Evolutionary conservation across 1,140 invertebrate species (phyloP).

Genomic region (Myzus persicae): DNA sequence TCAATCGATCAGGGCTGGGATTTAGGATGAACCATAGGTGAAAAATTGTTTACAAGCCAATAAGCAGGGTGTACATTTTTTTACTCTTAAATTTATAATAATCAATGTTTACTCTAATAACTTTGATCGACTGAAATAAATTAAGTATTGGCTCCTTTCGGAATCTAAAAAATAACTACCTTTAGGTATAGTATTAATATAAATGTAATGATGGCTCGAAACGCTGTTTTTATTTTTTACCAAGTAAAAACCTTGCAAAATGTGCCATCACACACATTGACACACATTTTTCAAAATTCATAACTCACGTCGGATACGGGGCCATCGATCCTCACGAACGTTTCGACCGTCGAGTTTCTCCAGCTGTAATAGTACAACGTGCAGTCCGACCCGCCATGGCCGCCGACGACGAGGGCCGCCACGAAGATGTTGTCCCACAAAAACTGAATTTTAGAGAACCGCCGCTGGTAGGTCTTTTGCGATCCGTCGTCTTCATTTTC

Average conservation of each 20-base stretch:
- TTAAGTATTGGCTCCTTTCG: too few species aligned
- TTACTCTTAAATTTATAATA: too few species aligned
- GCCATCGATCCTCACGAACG: slow-evolving; percentile 72
- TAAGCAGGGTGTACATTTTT: too few species aligned
- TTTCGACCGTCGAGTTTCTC: slow-evolving; percentile 84
- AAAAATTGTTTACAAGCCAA: too few species aligned
- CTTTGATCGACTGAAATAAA: too few species aligned
- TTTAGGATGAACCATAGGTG: too few species aligned
- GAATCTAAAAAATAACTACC: too few species aligned
- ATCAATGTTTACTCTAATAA: too few species aligned
- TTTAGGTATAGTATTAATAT: too few species aligned
- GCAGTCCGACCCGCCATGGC: slow-evolving; percentile 78
- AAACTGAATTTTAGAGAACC: slow-evolving; percentile 77
- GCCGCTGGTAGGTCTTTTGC: slow-evolving; percentile 61
- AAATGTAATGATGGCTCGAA: too few species aligned
- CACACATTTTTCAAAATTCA: neutral
- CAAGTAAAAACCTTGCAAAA: too few species aligned
- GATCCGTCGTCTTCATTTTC: neutral
- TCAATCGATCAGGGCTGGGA: neutral
- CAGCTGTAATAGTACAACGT: slow-evolving; percentile 81
- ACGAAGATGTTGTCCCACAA: slow-evolving; percentile 81
- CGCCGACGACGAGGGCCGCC: slow-evolving; percentile 77
- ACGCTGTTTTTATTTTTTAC: too few species aligned
- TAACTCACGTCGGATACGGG: slow-evolving; percentile 64
- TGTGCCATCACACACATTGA: neutral